Percentiles rank a stretch among this genome's conserved stretches.
phyloP scores from a whole-genome alignment of 2,888 invertebrate genomes.

The Cistogaster globosa region DNA sequence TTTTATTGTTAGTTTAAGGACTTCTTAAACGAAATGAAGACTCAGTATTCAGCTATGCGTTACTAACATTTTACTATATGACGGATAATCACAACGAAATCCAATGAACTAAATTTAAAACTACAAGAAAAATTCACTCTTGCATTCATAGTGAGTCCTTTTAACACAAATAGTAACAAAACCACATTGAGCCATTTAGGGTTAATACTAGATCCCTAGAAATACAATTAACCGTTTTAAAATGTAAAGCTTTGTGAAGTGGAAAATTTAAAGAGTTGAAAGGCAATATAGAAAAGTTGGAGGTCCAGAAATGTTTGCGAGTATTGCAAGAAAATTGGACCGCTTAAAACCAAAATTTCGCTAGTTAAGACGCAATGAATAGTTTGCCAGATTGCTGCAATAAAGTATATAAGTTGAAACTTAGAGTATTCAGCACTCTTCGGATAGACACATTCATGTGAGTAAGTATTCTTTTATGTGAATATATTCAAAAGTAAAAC shows the following conservation, averaged over 20 bases:
- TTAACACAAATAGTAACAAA: not conserved
- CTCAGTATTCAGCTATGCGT: not conserved
- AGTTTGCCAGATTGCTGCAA: not conserved
- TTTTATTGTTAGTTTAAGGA: not conserved
- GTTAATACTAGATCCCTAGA: not conserved
- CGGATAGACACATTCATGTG: not conserved
- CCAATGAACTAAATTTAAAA: not conserved
- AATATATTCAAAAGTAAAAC: slow-evolving; percentile 13
- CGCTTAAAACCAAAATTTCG: not conserved
- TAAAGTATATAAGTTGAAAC: not conserved
- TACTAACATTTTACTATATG: too few species aligned
- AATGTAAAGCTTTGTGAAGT: slow-evolving; percentile 5
- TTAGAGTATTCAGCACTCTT: not conserved
- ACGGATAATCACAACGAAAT: too few species aligned
- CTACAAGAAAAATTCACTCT: too few species aligned
- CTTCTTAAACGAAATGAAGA: not conserved
- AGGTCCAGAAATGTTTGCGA: not conserved
- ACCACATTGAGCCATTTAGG: not conserved
- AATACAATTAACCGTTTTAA: not conserved
- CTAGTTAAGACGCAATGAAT: not conserved
- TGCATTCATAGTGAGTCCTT: too few species aligned
- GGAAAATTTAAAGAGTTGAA: slow-evolving; percentile 16
- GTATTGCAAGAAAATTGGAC: not conserved
- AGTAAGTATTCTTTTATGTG: not conserved
- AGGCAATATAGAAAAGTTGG: not conserved